Evolutionary conservation across 2,113 vertebrate genomes (phyloP).

Genomic region (Nycticorax nycticorax): DNA sequence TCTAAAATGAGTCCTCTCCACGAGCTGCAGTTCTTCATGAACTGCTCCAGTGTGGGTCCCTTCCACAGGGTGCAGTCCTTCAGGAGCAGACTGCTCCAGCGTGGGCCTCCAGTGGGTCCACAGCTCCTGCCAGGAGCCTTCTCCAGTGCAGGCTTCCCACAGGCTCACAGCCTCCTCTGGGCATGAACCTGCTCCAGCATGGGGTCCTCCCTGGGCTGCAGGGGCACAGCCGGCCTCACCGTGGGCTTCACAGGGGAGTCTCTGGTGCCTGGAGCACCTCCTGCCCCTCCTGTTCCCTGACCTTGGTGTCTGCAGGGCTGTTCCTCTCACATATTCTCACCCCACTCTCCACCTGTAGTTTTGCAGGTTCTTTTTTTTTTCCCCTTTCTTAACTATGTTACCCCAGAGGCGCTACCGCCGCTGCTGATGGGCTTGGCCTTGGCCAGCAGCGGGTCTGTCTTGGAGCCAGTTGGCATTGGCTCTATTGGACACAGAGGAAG

Average conservation of each 20-base stretch:
- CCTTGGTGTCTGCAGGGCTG: neutral
- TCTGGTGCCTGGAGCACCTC: neutral
- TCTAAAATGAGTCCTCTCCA: neutral
- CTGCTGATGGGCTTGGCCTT: neutral
- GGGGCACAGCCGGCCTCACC: neutral
- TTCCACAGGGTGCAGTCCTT: neutral
- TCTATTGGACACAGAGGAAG: neutral
- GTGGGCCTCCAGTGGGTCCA: neutral
- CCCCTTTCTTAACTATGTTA: neutral
- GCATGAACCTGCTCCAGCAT: neutral
- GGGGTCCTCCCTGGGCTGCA: neutral
- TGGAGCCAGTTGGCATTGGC: neutral
- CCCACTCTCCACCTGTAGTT: neutral
- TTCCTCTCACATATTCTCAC: neutral
- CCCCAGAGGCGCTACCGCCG: neutral
- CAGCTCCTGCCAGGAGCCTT: neutral
- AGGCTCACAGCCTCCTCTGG: neutral
- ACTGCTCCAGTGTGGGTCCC: neutral
- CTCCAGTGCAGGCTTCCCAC: neutral
- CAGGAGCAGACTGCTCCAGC: neutral
- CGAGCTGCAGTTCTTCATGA: neutral
- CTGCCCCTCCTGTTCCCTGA: too few relatives aligned
- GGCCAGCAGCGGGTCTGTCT: neutral
- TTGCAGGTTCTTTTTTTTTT: neutral
- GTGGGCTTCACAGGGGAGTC: neutral